These are phyloP conservation scores for Rhinogobius similis DNA, from an alignment of 2,113 vertebrate genomes.

Conservation along the genomic window DNA sequence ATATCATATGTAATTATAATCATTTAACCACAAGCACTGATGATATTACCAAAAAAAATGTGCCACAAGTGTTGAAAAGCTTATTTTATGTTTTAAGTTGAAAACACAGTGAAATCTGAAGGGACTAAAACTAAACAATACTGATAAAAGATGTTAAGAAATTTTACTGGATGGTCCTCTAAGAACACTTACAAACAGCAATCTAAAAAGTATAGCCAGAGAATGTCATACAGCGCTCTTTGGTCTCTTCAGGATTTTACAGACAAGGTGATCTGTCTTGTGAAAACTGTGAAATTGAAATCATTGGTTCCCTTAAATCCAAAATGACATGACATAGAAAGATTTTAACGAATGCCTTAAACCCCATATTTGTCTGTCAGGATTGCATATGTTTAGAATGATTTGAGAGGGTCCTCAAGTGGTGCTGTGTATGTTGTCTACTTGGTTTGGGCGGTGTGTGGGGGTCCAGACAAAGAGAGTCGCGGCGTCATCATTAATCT, in stretches of 20 bases:
- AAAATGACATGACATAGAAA: not conserved
- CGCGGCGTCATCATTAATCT: conserved; percentile 75
- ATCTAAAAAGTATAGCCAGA: not conserved
- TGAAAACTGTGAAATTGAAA: not conserved
- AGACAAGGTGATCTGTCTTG: not conserved
- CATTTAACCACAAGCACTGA: too few species aligned
- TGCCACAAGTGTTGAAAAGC: too few species aligned
- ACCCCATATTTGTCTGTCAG: not conserved
- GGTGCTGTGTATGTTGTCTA: conserved; percentile 17
- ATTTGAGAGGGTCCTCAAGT: conserved; percentile 8
- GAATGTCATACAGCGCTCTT: not conserved
- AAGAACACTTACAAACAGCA: not conserved
- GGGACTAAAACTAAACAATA: too few species aligned
- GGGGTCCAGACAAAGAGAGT: conserved; percentile 10
- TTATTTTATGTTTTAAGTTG: too few species aligned
- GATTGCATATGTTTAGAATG: conserved; percentile 2
- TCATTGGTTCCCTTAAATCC: not conserved
- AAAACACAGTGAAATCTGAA: too few species aligned
- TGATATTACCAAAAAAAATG: too few species aligned
- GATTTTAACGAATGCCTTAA: conserved; percentile 1
- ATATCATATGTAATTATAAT: too few species aligned
- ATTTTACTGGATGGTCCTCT: too few species aligned
- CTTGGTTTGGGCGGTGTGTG: not conserved
- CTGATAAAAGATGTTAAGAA: too few species aligned
- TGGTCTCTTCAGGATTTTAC: not conserved